phyloP scores from a whole-genome alignment of 2,888 invertebrate species.

The Drosophila birchii region DNA sequence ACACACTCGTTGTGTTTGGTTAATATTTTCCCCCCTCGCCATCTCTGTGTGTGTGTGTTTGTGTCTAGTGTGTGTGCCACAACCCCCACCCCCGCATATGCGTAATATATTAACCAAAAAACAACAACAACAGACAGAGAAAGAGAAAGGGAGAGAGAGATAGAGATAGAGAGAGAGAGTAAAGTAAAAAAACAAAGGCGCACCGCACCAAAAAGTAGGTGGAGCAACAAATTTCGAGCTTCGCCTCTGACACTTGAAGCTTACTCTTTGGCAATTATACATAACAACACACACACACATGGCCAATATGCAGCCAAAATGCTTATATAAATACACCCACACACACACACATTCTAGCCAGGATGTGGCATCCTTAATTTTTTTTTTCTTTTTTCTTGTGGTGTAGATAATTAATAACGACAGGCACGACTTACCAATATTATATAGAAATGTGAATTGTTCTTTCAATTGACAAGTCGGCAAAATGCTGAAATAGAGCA shows the following conservation, averaged over 20 bases:
- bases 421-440: slow-evolving; percentile 51
- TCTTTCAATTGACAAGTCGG: background rate
- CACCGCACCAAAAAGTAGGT: slow-evolving; percentile 46
- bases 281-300: slow-evolving; percentile 3
- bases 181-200: slow-evolving; percentile 28
- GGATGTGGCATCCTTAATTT: slow-evolving; percentile 19
- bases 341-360: slow-evolving; percentile 8
- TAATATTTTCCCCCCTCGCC: slow-evolving; percentile 69
- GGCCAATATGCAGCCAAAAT: slow-evolving; percentile 12
- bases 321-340: slow-evolving; percentile 8
- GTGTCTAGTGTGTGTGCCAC: slow-evolving; percentile 62
- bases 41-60: slow-evolving; percentile 21
- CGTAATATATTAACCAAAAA: slow-evolving; percentile 78
- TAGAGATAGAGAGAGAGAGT: slow-evolving; percentile 40
- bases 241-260: slow-evolving; percentile 65
- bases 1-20: slow-evolving; percentile 69
- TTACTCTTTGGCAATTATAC: slow-evolving; percentile 55
- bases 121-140: slow-evolving; percentile 50
- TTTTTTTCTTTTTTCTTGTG: background rate
- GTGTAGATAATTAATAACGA: slow-evolving; percentile 64
- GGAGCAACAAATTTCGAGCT: slow-evolving; percentile 64
- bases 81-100: slow-evolving; percentile 51
- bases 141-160: slow-evolving; percentile 32
- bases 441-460: slow-evolving; percentile 8
- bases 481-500: background rate